Percentiles rank a stretch among this genome's conserved stretches.
These are phyloP conservation scores for Drosophila takahashii DNA, from an alignment of 1,140 invertebrate species.

Conservation along the genomic window DNA sequence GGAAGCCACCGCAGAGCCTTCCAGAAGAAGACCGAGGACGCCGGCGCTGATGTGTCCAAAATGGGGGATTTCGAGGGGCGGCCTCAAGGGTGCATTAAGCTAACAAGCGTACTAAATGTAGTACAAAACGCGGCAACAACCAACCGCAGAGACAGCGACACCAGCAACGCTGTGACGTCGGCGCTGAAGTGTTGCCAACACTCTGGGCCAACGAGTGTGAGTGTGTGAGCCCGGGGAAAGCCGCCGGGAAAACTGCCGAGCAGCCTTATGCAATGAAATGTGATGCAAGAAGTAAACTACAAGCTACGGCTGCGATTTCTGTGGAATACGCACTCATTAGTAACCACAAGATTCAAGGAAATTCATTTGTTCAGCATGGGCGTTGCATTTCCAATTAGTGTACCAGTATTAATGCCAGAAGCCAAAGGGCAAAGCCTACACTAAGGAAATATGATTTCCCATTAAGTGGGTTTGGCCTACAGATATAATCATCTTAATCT, in stretches of 20 bases:
- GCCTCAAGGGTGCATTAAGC: conserved; percentile 75
- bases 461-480: too few relatives aligned
- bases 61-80: conserved; percentile 12
- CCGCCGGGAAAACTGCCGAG: conserved; percentile 4
- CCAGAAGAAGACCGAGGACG: conserved; percentile 16
- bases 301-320: conserved; percentile 1
- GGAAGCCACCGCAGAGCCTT: conserved; percentile 3
- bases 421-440: conserved; percentile 6
- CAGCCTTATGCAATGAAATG: conserved; percentile 22
- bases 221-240: conserved; percentile 1
- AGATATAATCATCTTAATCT: too few relatives aligned
- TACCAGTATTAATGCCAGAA: neutral
- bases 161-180: conserved; percentile 33
- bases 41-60: conserved; percentile 9
- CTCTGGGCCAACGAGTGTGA: conserved; percentile 4
- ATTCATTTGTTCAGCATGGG: conserved; percentile 1
- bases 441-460: neutral
- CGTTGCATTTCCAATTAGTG: conserved; percentile 11
- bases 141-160: conserved; percentile 23
- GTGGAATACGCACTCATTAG: conserved; percentile 15
- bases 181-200: conserved; percentile 53
- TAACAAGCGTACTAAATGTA: conserved; percentile 78
- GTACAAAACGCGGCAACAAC: conserved; percentile 61
- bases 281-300: conserved; percentile 21
- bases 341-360: conserved; percentile 9